Base-by-base conservation (phyloP, 2,113 vertebrate genomes). In the Microcebus griseorufus region DNA sequence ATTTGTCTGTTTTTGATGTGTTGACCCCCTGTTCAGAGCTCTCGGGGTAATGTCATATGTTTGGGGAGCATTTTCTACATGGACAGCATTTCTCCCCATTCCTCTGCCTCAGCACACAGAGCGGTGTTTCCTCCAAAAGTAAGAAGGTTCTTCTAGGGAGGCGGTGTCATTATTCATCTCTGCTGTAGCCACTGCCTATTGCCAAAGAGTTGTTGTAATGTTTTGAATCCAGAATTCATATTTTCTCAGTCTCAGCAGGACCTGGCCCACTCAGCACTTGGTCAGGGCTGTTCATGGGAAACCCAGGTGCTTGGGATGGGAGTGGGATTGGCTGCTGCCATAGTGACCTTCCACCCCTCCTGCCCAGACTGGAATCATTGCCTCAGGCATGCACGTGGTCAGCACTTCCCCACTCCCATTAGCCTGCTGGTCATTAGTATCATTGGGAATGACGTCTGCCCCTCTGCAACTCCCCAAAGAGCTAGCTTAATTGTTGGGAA, bases 191-290 rank as follows among this genome's bases (percentile, higher is more conserved):
- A 51, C 29, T 51, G 70, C 64, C 22, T 23, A 39, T 79, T 78
- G 94, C 89, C 80, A 95, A 86, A 95, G 58, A 55, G 25, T 62
- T 90, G 91, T 96, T 96, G 96, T 42, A 84, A 96, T 93, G 94
- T 93, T 97, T 89, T 76, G 69, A 97, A 87, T 82, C 93, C 64
- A 89, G 92, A 92, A 96, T 96, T 89, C 60, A 34, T 93, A 67
- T 94, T 97, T 97, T 95, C 79, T 95, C 93, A 94, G 88, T 73
- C 42, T 82, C 76, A 79, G 72, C 45, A 80, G 76, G 80, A 70
- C 85, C 55, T 73, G 84, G 78, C 65, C 78, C 53, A 78, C 73
- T 91, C 67, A 88, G 62, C 58, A 34, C 79, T 70, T 48, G 84
- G 39, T 86, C 1, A 6, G 32, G 39, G 23, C 25, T 89, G 10